phyloP scores from a whole-genome alignment of 1,140 invertebrate genomes.

The Rhagoletis zephyria region DNA sequence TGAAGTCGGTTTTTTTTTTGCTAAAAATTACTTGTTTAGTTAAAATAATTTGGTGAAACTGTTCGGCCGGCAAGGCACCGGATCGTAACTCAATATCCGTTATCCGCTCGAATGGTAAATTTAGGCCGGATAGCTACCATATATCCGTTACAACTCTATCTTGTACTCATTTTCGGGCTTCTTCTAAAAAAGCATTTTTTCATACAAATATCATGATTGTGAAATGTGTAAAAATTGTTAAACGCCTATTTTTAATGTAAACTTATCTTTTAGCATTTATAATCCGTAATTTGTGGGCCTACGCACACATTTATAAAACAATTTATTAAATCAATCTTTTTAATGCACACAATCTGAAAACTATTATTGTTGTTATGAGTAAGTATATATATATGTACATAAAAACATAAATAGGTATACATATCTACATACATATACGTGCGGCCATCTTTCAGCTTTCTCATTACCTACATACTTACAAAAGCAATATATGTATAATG shows the following conservation, averaged over 20 bases:
- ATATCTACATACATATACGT: background rate
- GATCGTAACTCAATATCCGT: no score
- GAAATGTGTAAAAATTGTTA: background rate
- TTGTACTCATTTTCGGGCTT: no score
- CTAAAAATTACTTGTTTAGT: no score
- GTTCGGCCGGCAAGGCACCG: no score
- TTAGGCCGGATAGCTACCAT: no score
- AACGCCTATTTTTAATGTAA: background rate
- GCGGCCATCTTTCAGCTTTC: conserved; percentile 42
- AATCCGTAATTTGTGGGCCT: background rate
- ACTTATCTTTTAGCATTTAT: background rate
- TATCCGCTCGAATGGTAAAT: no score
- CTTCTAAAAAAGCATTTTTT: no score
- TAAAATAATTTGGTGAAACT: no score
- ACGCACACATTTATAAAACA: conserved; percentile 33
- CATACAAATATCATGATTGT: no score
- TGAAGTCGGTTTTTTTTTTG: no score
- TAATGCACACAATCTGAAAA: background rate
- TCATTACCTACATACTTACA: background rate
- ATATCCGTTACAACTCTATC: no score
- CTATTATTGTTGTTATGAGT: conserved; percentile 21
- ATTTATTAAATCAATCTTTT: conserved; percentile 28
- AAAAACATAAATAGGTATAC: background rate
- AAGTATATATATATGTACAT: background rate
- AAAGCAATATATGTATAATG: no score